Conservation (phyloP, 2,113 vertebrate species). For the Nestor notabilis region DNA sequence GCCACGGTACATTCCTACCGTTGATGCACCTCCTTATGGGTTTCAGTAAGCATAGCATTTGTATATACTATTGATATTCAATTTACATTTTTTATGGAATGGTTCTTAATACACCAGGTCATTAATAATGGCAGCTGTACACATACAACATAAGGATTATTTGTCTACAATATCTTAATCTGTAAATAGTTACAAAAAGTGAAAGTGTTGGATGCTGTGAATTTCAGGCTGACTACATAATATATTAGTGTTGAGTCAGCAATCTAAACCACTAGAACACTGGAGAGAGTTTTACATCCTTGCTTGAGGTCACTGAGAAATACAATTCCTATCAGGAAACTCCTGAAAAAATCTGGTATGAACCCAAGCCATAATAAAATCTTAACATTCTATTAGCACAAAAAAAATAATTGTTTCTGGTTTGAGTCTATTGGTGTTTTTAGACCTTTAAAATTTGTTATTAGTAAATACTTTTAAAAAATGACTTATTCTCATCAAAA, state of each 20-base stretch:
- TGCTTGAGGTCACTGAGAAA: not conserved
- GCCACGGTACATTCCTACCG: not conserved
- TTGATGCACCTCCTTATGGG: not conserved
- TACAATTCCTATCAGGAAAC: not conserved
- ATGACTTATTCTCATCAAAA: not conserved
- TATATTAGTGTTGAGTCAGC: not conserved
- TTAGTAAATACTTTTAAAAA: not conserved
- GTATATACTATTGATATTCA: not conserved
- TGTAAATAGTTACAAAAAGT: not conserved
- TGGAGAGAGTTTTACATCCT: not conserved
- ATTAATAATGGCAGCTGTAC: not conserved
- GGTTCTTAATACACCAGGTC: not conserved
- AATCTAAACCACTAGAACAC: not conserved
- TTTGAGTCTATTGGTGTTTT: not conserved
- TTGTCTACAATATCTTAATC: not conserved
- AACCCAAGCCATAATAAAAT: not conserved
- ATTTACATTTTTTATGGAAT: not conserved
- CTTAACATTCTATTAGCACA: not conserved
- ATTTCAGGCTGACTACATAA: not conserved
- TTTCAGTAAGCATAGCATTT: not conserved
- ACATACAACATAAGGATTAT: fast-evolving
- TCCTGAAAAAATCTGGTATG: not conserved
- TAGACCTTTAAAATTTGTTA: not conserved
- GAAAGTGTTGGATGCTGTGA: not conserved
- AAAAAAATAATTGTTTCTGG: not conserved